Evolutionary conservation across 1,140 invertebrate species (phyloP), one percentile per base, ranked within the genome.

Genomic region (Drosophila virilis): DNA sequence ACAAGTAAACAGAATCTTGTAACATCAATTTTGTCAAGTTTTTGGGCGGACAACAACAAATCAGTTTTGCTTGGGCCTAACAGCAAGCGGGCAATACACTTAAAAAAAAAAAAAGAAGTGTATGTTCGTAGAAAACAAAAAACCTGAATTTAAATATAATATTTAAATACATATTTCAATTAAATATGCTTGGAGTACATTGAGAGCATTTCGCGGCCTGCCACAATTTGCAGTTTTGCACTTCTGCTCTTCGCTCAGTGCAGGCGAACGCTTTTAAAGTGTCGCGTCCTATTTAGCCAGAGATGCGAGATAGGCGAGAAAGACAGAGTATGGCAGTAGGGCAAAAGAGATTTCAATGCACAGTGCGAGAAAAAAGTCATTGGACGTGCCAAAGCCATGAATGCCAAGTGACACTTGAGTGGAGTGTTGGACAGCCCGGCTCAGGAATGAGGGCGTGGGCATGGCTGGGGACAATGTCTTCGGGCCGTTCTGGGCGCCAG

Each of bases 321-420:
- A 48, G 10, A 48, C 12, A 15, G 35, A 50, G 54, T 51, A 12
- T n/a, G 46, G 9, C 15, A 38, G 59, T n/a, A 62, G 38, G 15
- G 46, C 43, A 32, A 58, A 54, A 46, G 55, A 68, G 67, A 71
- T 75, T 64, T 43, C 46, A 57, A 58, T 54, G 67, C 68, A 75
- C 67, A 74, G 72, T 70, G 66, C 66, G 59, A 62, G 52, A 69
- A 74, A 74, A 70, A 70, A 74, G 66, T 74, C 72, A 75, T 4
- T 64, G 73, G 67, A 75, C 73, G 68, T 75, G 73, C 73, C 73
- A 65, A 57, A 65, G 73, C 73, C 60, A 71, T 75, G 73, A 75
- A 75, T 75, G 68, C 73, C 67, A 75, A 75, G 60, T 75, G 73
- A 75, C 73, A 75, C 73, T 75, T 71, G 59, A 75, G 60, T 75